Percentiles rank a stretch among this genome's conserved stretches.
Evolutionary conservation across 2,797 vertebrate species (phyloP).

Genomic region (Helarctos malayanus): DNA sequence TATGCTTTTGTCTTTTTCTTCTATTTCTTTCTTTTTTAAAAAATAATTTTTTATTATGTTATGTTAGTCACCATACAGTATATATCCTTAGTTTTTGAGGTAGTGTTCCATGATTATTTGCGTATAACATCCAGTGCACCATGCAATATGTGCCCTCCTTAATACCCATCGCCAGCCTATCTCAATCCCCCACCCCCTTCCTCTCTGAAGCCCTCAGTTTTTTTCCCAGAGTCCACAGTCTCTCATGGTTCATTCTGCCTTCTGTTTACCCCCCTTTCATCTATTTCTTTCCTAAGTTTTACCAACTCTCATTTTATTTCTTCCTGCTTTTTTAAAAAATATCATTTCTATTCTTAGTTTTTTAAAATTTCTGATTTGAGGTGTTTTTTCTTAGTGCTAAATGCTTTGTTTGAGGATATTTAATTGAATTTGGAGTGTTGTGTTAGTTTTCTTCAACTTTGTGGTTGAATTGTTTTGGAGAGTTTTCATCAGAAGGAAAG

Average conservation of each 20-base stretch:
- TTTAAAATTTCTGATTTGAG: slow-evolving; percentile 12
- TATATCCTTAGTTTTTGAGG: too few species aligned
- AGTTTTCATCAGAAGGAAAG: background rate
- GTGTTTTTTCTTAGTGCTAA: background rate
- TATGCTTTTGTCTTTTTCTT: background rate
- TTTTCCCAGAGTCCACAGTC: too few species aligned
- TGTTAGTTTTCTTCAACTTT: background rate
- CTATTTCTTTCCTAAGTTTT: slow-evolving; percentile 47
- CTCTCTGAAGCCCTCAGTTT: too few species aligned
- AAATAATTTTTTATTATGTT: too few species aligned
- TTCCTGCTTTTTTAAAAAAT: background rate
- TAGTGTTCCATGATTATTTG: too few species aligned
- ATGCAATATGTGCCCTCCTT: too few species aligned
- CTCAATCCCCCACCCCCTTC: too few species aligned
- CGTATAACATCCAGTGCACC: too few species aligned
- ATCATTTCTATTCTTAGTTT: background rate
- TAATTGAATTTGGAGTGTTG: background rate
- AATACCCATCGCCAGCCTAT: too few species aligned
- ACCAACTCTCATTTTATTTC: background rate
- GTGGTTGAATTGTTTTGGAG: background rate
- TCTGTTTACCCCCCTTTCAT: background rate
- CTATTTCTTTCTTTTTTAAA: background rate
- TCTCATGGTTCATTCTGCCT: too few species aligned
- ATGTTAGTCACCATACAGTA: too few species aligned
- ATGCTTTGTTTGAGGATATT: slow-evolving; percentile 5